These are phyloP conservation scores for Stenichneumon culpator DNA, from an alignment of 2,888 invertebrate genomes.

Conservation along the genomic window DNA sequence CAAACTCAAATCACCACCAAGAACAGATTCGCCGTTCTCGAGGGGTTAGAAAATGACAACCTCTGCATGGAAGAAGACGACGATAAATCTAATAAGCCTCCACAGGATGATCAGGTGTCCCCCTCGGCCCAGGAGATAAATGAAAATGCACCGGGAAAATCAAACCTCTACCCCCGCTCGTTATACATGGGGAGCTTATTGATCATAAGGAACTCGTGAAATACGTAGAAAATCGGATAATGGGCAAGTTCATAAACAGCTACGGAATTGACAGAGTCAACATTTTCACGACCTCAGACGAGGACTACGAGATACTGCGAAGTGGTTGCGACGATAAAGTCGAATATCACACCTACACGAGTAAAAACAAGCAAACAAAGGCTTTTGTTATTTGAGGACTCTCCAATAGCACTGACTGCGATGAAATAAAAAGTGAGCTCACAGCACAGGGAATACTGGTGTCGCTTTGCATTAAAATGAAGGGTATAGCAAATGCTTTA, in stretches of 20 bases:
- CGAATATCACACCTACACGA: slow-evolving; percentile 62
- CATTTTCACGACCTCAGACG: neutral
- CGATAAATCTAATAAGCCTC: neutral
- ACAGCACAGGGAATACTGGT: neutral
- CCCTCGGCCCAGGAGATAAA: too few relatives aligned
- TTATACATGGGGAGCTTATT: neutral
- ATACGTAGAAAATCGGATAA: neutral
- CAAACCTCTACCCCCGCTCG: neutral
- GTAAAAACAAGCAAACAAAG: slow-evolving; percentile 59
- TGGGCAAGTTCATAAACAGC: neutral
- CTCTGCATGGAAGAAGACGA: neutral
- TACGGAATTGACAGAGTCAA: neutral
- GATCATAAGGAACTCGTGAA: neutral
- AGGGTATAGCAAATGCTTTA: slow-evolving; percentile 54
- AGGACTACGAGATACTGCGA: neutral
- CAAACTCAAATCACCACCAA: neutral
- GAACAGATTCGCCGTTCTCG: neutral
- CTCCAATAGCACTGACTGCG: slow-evolving; percentile 49
- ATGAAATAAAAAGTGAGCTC: neutral
- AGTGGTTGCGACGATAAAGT: neutral
- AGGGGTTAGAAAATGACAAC: neutral
- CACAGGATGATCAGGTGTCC: neutral
- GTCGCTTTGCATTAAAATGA: slow-evolving; percentile 57
- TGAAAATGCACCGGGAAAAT: neutral
- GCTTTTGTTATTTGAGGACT: slow-evolving; percentile 67